A percentile compares a stretch with the other conserved stretches of the same genome.
These are phyloP conservation scores for Nycteola revayana DNA, from an alignment of 2,888 invertebrate species.

Conservation along the genomic window DNA sequence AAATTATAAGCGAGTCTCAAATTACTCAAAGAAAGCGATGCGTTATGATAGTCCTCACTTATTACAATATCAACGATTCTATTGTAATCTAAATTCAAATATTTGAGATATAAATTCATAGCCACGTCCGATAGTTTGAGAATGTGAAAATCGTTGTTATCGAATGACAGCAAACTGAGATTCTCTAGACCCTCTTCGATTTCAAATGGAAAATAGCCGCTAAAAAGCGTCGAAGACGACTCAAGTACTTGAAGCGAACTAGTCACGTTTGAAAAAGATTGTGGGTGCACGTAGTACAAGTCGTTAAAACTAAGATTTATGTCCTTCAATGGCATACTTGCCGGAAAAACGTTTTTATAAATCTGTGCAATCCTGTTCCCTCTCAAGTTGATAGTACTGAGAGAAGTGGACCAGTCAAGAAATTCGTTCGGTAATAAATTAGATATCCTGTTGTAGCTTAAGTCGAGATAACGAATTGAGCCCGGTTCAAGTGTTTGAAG, in stretches of 20 bases:
- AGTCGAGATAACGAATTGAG: constrained; percentile 89
- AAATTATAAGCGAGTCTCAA: constrained; percentile 92
- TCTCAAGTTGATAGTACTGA: constrained; percentile 90
- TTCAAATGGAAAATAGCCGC: constrained; percentile 89
- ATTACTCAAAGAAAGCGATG: constrained; percentile 88
- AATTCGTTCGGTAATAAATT: constrained; percentile 90
- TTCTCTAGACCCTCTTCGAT: constrained; percentile 88
- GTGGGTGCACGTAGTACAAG: constrained; percentile 89
- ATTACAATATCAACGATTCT: constrained; percentile 87
- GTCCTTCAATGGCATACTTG: constrained; percentile 90
- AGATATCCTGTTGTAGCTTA: constrained; percentile 93
- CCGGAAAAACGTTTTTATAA: constrained; percentile 86
- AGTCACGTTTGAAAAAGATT: constrained; percentile 90
- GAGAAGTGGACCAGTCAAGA: constrained; percentile 87
- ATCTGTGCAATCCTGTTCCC: constrained; percentile 92
- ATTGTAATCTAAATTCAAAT: constrained; percentile 94
- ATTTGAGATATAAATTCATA: constrained; percentile 86
- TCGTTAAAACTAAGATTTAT: constrained; percentile 96
- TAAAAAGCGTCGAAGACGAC: constrained; percentile 92
- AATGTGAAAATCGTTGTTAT: constrained; percentile 92
- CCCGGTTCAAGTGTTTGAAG: constrained; percentile 88
- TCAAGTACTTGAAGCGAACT: constrained; percentile 91
- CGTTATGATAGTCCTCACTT: constrained; percentile 85
- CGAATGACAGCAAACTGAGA: constrained; percentile 91
- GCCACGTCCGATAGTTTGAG: constrained; percentile 87